Conservation (phyloP, 2,113 vertebrate genomes). For the Archilochus colubris region DNA sequence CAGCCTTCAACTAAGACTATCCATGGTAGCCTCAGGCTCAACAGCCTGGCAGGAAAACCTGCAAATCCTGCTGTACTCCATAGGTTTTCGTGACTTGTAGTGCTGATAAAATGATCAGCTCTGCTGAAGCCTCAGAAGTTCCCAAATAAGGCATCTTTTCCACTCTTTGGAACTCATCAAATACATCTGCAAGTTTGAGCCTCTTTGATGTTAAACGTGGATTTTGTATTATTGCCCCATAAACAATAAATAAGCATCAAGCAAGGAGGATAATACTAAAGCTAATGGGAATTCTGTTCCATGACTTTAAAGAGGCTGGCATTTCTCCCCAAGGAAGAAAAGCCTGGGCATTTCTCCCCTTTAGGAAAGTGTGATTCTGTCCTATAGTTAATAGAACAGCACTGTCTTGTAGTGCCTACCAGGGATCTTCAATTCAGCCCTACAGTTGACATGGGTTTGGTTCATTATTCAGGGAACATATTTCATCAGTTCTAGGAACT, state of each 20-base stretch:
- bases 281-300: background rate
- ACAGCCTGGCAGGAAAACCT: conserved; percentile 32
- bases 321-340: background rate
- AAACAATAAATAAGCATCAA: background rate
- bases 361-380: background rate
- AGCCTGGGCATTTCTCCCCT: background rate
- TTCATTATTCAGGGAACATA: background rate
- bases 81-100: background rate
- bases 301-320: background rate
- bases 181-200: background rate
- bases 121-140: background rate
- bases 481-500: background rate
- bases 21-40: conserved; percentile 27
- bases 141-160: conserved; percentile 21
- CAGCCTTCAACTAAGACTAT: background rate
- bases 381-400: background rate
- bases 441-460: background rate
- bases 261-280: background rate
- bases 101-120: conserved; percentile 7
- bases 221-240: background rate
- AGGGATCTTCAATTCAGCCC: background rate
- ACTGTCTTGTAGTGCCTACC: background rate
- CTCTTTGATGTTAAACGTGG: conserved; percentile 5
- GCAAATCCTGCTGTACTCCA: conserved; percentile 35
- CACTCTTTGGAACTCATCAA: background rate